Evolutionary conservation across 2,797 vertebrate genomes (phyloP), one percentile per base, ranked within the genome.

Genomic region (Anguilla anguilla): DNA sequence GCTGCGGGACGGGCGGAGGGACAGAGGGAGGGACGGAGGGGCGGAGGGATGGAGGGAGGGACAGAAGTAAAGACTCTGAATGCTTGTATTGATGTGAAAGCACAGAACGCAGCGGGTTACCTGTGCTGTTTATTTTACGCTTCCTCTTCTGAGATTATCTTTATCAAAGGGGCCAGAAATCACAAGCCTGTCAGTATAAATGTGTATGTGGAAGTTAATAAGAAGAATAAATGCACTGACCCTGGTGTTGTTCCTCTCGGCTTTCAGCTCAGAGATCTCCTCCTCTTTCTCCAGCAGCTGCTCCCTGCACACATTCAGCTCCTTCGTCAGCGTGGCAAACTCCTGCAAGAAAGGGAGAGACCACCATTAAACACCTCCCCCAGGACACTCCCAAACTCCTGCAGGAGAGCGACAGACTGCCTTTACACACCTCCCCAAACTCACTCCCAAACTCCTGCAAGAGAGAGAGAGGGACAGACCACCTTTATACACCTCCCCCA

Each of bases 231-330:
- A 81, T 74, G 39, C 4, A 83, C 96, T 91, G 85, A 99, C 98
- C 96, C 98, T 96, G 61, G 98, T 99, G 95, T 99, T 99, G 93
- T 99, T 99, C 92, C 98, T 97, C 90, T 99, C 98, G 0, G 98
- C 98, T 93, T 98, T 99, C 94, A 99, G 96, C 93, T 99, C 98
- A 0, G 98, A 98, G 93, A 99, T 98, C 94, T 99, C 98, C 92
- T 99, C 98, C 90, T 99, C 98, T 92, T 98, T 97, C 94, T 99
- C 98, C 92, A 97, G 93, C 90, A 99, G 98, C 95, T 98, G 98
- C 93, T 99, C 98, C 90, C 97, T 96, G 93, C 98, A 99, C 83
- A 96, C 94, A 89, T 97, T 98, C 91, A 99, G 96, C 96, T 99
- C 98, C 95, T 98, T 97, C 0, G 98, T 98, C 93, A 99, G 94